phyloP scores from a whole-genome alignment of 2,888 invertebrate genomes.

The Busseola fusca region DNA sequence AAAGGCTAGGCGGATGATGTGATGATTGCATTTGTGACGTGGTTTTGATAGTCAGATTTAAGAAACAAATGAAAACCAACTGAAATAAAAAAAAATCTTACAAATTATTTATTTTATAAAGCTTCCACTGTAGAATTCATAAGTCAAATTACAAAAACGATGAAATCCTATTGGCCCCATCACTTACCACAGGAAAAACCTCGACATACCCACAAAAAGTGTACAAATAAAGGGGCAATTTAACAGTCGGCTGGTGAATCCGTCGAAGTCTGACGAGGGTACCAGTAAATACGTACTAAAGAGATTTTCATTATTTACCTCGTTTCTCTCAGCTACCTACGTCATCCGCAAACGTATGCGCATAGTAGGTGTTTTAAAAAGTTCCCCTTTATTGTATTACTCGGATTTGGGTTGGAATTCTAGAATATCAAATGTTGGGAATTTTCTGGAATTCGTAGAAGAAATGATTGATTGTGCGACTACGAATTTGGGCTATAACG shows the following conservation, averaged over 20 bases:
- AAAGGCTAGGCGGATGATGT: too few relatives aligned
- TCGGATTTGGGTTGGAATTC: slow-evolving; percentile 40
- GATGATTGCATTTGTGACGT: too few relatives aligned
- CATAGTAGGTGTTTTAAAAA: slow-evolving; percentile 40
- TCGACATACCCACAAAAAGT: slow-evolving; percentile 49
- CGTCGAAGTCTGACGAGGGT: slow-evolving; percentile 58
- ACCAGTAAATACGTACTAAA: slow-evolving; percentile 56
- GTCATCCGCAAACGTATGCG: slow-evolving; percentile 50
- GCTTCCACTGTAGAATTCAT: neutral
- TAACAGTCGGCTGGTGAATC: slow-evolving; percentile 56
- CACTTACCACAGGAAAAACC: slow-evolving; percentile 19
- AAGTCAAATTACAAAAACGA: slow-evolving; percentile 38
- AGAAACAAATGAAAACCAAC: neutral
- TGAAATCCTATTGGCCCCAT: slow-evolving; percentile 10
- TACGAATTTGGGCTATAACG: neutral
- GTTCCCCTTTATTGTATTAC: slow-evolving; percentile 35
- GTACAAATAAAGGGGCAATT: slow-evolving; percentile 57
- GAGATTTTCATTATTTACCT: slow-evolving; percentile 60
- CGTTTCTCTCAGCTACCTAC: slow-evolving; percentile 35
- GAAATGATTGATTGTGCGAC: slow-evolving; percentile 19
- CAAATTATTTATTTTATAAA: neutral
- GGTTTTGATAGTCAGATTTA: neutral
- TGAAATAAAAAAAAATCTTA: neutral
- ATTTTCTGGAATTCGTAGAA: slow-evolving; percentile 10
- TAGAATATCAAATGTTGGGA: slow-evolving; percentile 19